A percentile compares a stretch with the other conserved stretches of the same genome.
Conservation (phyloP, 1,140 invertebrate species). For the Platyscapa corneri region DNA sequence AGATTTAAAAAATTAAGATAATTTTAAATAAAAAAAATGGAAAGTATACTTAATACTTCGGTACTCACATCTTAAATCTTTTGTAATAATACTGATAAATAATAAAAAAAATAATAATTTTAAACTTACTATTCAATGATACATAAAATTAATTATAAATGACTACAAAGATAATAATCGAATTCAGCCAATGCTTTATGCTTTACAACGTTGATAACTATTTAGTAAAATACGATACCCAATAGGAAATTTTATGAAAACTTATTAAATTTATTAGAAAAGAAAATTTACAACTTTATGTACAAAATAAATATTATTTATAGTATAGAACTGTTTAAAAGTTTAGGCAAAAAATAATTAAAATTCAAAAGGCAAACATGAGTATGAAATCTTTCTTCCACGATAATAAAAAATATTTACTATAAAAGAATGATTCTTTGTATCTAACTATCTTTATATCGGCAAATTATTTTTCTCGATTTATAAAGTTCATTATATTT, state of each 20-base stretch:
- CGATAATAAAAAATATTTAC: neutral
- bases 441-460: too few species aligned
- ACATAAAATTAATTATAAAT: conserved; percentile 44
- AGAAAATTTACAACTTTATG: neutral
- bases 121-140: conserved; percentile 32
- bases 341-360: neutral
- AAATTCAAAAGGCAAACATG: neutral
- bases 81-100: conserved; percentile 32
- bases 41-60: neutral
- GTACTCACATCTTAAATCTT: conserved; percentile 8
- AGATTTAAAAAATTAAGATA: too few species aligned
- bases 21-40: neutral
- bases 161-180: conserved; percentile 18
- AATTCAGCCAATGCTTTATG: neutral
- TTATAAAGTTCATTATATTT: too few species aligned
- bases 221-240: neutral
- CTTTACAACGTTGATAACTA: neutral
- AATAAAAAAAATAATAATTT: neutral
- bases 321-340: neutral
- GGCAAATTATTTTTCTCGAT: too few species aligned
- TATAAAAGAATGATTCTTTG: too few species aligned
- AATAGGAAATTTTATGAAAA: neutral
- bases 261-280: conserved; percentile 40
- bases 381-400: neutral
- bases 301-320: neutral